These are phyloP conservation scores for Akabosia matsudoensis DNA, from an alignment of 1,140 invertebrate genomes.

Conservation along the genomic window DNA sequence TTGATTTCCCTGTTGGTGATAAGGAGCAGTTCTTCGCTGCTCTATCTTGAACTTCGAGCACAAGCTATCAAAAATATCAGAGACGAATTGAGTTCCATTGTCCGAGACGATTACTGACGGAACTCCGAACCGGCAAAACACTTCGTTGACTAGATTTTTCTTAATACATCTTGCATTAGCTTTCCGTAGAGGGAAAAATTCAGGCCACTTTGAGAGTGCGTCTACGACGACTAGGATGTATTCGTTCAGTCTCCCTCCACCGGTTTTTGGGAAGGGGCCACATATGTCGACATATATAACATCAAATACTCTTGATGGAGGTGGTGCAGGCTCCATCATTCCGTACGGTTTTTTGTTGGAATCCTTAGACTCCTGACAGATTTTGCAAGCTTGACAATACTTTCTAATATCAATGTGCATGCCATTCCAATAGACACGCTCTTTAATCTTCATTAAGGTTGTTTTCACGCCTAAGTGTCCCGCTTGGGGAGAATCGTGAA, in stretches of 20 bases:
- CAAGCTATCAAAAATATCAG: neutral
- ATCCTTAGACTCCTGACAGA: constrained; percentile 22
- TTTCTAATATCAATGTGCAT: constrained; percentile 30
- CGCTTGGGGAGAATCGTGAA: constrained; percentile 29
- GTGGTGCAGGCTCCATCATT: neutral
- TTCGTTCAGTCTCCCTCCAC: constrained; percentile 8
- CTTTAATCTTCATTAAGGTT: constrained; percentile 26
- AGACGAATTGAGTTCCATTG: neutral
- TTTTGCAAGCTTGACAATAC: constrained; percentile 27
- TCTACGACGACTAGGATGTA: constrained; percentile 17
- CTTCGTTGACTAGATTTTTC: neutral
- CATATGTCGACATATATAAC: constrained; percentile 11
- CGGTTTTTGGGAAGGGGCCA: neutral
- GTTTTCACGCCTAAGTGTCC: constrained; percentile 14
- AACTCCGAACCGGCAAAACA: neutral
- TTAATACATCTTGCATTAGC: neutral
- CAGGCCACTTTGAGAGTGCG: constrained; percentile 8
- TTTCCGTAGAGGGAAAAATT: constrained; percentile 13
- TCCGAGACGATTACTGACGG: neutral
- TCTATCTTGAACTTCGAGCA: constrained; percentile 4
- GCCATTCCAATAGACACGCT: constrained; percentile 23
- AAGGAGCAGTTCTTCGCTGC: constrained; percentile 37
- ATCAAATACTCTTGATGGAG: neutral
- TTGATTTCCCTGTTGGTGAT: constrained; percentile 34
- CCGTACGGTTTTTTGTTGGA: constrained; percentile 10